Base-by-base conservation (phyloP, 2,113 vertebrate genomes). In the Xyliphius kryptos region DNA sequence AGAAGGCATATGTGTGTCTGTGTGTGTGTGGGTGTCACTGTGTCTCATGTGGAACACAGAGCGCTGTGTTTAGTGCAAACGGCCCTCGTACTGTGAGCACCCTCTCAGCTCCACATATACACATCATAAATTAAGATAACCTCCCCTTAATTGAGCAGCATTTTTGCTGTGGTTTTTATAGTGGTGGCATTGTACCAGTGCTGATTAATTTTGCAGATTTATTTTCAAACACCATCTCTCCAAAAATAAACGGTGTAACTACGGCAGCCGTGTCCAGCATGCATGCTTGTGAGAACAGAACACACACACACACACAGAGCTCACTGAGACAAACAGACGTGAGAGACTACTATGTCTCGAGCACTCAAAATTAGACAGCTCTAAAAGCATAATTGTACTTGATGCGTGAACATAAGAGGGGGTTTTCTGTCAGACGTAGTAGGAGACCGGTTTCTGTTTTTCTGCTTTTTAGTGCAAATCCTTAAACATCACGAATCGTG, bases 71-170 rank as follows among this genome's bases (percentile, higher is more conserved):
- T 37, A 36, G 59, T 41, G 9, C 68, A 51, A 54, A 69, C 67
- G 63, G 69, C 69, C 56, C 73, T 69, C 57, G 56, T 56, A 68
- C 55, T 76, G 67, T 68, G 63, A 71, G 73, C 52, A 67, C 66
- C 55, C 70, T 70, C 74, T 72, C 77, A 75, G 65, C 63, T 73
- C 58, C 70, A 68, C 77, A 75, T 72, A 73, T 76, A 76, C 78
- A 80, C 78, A 75, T 78, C 74, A 73, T 76, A 78, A 76, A 80
- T 80, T 77, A 80, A 76, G 78, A 77, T 75, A 73, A 73, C 68
- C 72, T 71, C 66, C 60, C 63, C 56, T 73, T 76, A 76, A 76
- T 71, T 66, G 72, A 73, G 69, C 52, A 57, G 66, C 59, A 52
- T 69, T 67, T 55, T 58, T 46, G 12, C 53, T n/a, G 1, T n/a